These are phyloP conservation scores for Dufourea novaeangliae DNA, from an alignment of 1,140 invertebrate species.

Conservation along the genomic window DNA sequence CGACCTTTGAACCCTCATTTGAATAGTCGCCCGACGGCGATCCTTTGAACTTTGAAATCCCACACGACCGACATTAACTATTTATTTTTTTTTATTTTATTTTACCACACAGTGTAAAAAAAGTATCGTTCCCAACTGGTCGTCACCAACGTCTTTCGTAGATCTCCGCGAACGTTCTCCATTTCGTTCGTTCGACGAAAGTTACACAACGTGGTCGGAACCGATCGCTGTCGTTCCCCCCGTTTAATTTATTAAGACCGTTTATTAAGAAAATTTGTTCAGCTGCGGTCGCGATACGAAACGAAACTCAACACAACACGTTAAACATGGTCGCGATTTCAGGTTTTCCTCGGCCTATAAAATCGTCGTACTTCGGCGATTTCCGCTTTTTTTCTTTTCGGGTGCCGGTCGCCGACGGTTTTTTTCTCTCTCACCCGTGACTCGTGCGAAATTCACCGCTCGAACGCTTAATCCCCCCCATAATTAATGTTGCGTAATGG, in stretches of 20 bases:
- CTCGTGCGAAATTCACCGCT: too few species aligned
- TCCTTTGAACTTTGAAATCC: conserved; percentile 39
- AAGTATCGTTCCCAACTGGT: background rate
- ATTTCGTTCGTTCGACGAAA: too few species aligned
- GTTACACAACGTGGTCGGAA: too few species aligned
- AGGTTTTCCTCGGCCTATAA: background rate
- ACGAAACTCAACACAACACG: too few species aligned
- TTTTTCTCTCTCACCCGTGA: background rate
- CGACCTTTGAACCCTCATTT: conserved; percentile 49
- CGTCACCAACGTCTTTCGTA: background rate
- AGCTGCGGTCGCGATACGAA: too few species aligned
- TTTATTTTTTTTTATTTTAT: background rate
- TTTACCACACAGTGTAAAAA: background rate
- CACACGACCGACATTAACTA: background rate
- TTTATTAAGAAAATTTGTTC: too few species aligned
- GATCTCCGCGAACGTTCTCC: too few species aligned
- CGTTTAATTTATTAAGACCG: too few species aligned
- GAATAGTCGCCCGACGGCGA: conserved; percentile 35
- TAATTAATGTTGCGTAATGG: background rate
- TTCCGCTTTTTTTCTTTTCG: too few species aligned
- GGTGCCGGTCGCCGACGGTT: background rate
- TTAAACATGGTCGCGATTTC: background rate
- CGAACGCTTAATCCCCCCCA: background rate
- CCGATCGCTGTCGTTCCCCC: too few species aligned
- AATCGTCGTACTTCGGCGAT: too few species aligned